Evolutionary conservation across 2,888 invertebrate genomes (phyloP).

Genomic region (Pecten maximus): DNA sequence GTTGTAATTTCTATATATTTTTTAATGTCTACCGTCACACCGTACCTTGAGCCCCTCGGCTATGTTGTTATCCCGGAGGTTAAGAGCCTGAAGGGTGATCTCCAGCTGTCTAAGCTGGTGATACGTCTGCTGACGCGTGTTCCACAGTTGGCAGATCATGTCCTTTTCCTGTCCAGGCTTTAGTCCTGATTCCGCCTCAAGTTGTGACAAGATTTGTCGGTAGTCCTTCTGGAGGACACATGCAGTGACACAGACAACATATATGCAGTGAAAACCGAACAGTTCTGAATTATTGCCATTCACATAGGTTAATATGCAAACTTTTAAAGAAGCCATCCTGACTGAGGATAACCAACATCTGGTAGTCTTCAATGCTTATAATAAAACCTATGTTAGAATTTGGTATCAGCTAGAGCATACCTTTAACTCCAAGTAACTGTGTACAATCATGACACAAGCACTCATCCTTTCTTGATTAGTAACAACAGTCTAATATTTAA

Average conservation of each 20-base stretch:
- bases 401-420: neutral
- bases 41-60: conserved; percentile 73
- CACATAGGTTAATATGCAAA: neutral
- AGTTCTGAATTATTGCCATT: neutral
- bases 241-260: conserved; percentile 42
- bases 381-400: too few relatives aligned
- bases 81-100: conserved; percentile 70
- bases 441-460: neutral
- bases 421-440: neutral
- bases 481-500: neutral
- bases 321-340: too few relatives aligned
- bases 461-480: neutral
- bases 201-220: conserved; percentile 72
- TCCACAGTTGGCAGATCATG: conserved; percentile 75
- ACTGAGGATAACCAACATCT: too few relatives aligned
- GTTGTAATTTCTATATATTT: too few relatives aligned
- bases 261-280: too few relatives aligned
- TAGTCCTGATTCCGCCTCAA: conserved; percentile 73
- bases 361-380: neutral
- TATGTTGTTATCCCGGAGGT: conserved; percentile 68
- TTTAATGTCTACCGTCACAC: too few relatives aligned
- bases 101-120: conserved; percentile 71
- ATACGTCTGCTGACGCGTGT: conserved; percentile 68
- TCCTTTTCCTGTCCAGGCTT: conserved; percentile 63
- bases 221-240: conserved; percentile 53